phyloP scores from a whole-genome alignment of 2,888 invertebrate genomes.

The Magallana nippona region DNA sequence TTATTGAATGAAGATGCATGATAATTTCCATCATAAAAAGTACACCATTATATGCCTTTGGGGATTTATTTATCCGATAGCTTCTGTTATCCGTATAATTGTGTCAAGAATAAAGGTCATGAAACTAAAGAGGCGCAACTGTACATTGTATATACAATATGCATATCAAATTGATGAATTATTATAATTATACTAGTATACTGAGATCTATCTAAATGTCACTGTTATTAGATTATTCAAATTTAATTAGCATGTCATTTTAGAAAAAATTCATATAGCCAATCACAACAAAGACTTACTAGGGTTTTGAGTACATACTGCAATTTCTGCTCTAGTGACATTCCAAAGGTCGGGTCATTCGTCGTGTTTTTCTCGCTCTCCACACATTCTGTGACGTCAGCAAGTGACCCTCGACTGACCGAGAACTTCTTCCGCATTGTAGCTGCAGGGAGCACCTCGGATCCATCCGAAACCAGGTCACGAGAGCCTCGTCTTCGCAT shows the following conservation, averaged over 20 bases:
- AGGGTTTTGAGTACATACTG: conserved; percentile 33
- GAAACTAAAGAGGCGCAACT: too few relatives aligned
- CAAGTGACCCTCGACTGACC: background rate
- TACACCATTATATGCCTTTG: too few relatives aligned
- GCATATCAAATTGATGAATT: too few relatives aligned
- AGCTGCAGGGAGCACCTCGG: background rate
- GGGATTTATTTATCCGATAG: too few relatives aligned
- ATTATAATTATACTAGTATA: too few relatives aligned
- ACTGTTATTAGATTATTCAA: background rate
- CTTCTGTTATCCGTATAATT: too few relatives aligned
- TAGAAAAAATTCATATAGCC: background rate
- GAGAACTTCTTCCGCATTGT: conserved; percentile 34
- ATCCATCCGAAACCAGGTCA: background rate
- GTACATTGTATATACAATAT: too few relatives aligned
- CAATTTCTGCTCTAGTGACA: conserved; percentile 42
- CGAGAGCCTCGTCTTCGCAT: conserved; percentile 35
- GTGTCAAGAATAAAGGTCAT: too few relatives aligned
- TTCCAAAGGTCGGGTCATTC: conserved; percentile 19
- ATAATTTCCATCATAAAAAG: too few relatives aligned
- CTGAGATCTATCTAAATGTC: too few relatives aligned
- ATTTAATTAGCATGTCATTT: background rate
- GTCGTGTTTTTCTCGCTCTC: conserved; percentile 22
- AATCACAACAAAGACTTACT: conserved; percentile 21
- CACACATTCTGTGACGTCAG: conserved; percentile 37
- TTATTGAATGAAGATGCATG: too few relatives aligned